phyloP scores from a whole-genome alignment of 2,113 vertebrate species.

The Oceanites oceanicus region DNA sequence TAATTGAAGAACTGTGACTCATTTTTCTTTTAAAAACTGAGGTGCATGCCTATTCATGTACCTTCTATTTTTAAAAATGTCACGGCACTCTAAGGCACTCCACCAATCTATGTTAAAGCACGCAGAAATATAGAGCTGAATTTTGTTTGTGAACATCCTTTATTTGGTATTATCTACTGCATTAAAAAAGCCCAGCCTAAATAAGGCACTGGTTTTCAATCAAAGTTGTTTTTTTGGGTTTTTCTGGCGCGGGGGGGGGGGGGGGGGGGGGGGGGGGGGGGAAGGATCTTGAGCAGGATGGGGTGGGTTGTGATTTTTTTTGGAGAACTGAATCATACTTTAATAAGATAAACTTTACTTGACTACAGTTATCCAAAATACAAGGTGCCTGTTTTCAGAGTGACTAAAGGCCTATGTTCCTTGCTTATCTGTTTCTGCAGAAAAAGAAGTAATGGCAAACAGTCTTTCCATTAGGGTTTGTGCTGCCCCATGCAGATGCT shows the following conservation, averaged over 20 bases:
- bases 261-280: too few species aligned
- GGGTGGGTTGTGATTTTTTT: not conserved
- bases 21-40: constrained; percentile 16
- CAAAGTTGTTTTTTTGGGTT: not conserved
- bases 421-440: not conserved
- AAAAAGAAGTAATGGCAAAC: not conserved
- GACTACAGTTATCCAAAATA: not conserved
- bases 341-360: not conserved
- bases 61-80: constrained; percentile 27
- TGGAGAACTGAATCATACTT: not conserved
- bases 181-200: not conserved
- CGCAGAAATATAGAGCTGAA: not conserved
- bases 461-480: not conserved
- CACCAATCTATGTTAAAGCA: not conserved
- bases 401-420: not conserved
- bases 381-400: not conserved
- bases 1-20: constrained; percentile 14
- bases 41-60: constrained; percentile 24
- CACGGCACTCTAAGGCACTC: not conserved
- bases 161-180: not conserved
- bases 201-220: not conserved
- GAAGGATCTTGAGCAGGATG: fast-evolving
- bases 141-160: constrained; percentile 4
- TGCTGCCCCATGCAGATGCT: not conserved
- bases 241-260: too few species aligned